Evolutionary conservation across 2,797 vertebrate genomes (phyloP).

Genomic region (Eutrigla gurnardus): DNA sequence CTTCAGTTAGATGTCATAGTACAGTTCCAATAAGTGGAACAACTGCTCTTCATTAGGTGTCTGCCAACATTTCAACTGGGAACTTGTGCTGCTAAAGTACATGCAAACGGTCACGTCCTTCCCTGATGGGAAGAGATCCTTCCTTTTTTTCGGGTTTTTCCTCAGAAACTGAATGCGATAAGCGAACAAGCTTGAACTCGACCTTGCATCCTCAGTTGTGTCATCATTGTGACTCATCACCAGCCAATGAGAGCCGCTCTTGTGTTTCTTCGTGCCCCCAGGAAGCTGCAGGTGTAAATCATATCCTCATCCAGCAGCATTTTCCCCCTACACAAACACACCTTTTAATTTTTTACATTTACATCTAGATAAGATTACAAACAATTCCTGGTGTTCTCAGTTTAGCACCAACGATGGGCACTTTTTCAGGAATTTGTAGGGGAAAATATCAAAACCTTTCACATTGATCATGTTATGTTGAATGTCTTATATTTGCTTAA

Average conservation of each 20-base stretch:
- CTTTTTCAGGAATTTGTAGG: too few relatives aligned
- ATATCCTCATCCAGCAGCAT: slow-evolving; percentile 1
- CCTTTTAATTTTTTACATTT: slow-evolving; percentile 9
- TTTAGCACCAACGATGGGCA: not conserved
- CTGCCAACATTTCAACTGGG: slow-evolving; percentile 24
- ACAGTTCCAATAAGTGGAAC: slow-evolving; percentile 37
- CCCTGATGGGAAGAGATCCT: not conserved
- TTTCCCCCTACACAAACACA: not conserved
- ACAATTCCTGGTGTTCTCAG: not conserved
- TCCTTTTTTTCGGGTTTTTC: not conserved
- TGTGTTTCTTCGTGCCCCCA: slow-evolving; percentile 1
- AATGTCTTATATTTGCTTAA: not conserved
- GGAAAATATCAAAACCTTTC: not conserved
- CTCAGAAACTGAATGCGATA: not conserved
- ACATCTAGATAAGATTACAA: slow-evolving; percentile 11
- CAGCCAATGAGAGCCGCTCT: slow-evolving; percentile 28
- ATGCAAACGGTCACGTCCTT: slow-evolving; percentile 34
- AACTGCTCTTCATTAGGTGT: slow-evolving; percentile 42
- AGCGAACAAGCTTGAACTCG: slow-evolving; percentile 41
- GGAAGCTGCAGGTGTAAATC: slow-evolving; percentile 25
- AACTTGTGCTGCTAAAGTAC: slow-evolving; percentile 2
- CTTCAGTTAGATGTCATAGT: slow-evolving; percentile 49
- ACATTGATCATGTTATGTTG: not conserved
- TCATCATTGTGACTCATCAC: slow-evolving; percentile 44
- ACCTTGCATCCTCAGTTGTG: slow-evolving; percentile 22